phyloP scores from a whole-genome alignment of 1,140 invertebrate genomes.

The Orius insidiosus region DNA sequence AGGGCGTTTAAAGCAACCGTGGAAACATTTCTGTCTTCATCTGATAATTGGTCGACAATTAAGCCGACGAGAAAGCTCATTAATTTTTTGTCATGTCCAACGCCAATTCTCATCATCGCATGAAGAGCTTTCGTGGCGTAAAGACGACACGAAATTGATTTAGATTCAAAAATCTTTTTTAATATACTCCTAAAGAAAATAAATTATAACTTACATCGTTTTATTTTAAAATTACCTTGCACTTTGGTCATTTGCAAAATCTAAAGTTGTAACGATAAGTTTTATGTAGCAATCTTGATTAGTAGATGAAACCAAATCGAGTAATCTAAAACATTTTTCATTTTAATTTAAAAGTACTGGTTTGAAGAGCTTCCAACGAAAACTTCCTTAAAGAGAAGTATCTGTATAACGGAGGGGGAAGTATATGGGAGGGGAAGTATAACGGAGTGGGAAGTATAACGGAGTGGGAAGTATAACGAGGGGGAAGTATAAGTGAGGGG shows the following conservation, averaged over 20 bases:
- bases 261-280: conserved; percentile 72
- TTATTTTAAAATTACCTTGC: conserved; percentile 36
- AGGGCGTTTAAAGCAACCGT: conserved; percentile 61
- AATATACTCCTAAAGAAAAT: conserved; percentile 34
- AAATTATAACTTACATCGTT: conserved; percentile 3
- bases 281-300: conserved; percentile 86
- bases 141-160: conserved; percentile 55
- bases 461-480: too few species aligned
- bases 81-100: conserved; percentile 27
- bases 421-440: too few species aligned
- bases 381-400: too few species aligned
- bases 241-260: conserved; percentile 57
- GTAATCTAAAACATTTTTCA: conserved; percentile 32
- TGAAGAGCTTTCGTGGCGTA: conserved; percentile 83
- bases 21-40: conserved; percentile 55
- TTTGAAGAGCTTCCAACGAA: too few species aligned
- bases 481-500: too few species aligned
- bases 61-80: conserved; percentile 66
- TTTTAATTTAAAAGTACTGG: too few species aligned
- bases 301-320: conserved; percentile 60
- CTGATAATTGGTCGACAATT: conserved; percentile 63
- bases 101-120: conserved; percentile 57
- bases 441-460: too few species aligned
- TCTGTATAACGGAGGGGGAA: too few species aligned
- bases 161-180: conserved; percentile 42